Conservation (phyloP, 1,140 invertebrate species). For the Lithobius niger region DNA sequence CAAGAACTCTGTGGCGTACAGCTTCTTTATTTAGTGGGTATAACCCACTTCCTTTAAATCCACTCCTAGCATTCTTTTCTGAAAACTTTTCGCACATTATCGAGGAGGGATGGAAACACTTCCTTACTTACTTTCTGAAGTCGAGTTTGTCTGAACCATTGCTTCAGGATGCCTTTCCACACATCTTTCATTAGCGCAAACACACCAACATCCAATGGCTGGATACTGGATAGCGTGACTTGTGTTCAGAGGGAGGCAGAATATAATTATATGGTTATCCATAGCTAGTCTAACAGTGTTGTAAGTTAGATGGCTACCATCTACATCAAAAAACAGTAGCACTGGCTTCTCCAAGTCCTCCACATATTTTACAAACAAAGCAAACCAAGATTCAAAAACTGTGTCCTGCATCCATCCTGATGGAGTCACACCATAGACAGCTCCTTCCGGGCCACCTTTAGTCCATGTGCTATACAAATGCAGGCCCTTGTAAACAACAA, state of each 20-base stretch:
- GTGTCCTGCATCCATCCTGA: constrained; percentile 9
- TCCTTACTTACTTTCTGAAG: too few species aligned
- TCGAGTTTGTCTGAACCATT: too few species aligned
- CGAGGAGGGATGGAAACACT: too few species aligned
- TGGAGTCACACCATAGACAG: constrained; percentile 2
- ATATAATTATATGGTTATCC: not conserved
- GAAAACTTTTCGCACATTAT: too few species aligned
- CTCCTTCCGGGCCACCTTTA: constrained; percentile 4
- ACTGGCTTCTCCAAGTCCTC: not conserved
- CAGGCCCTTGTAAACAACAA: too few species aligned
- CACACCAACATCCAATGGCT: constrained; percentile 12
- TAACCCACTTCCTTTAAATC: too few species aligned
- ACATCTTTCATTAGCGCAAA: constrained; percentile 9
- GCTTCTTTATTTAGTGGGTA: too few species aligned
- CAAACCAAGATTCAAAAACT: constrained; percentile 9
- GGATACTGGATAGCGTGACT: constrained; percentile 5
- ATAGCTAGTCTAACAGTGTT: not conserved
- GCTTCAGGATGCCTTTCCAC: too few species aligned
- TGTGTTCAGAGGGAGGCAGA: constrained; percentile 6
- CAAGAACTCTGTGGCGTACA: too few species aligned
- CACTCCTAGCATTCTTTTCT: too few species aligned
- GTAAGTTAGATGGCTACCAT: not conserved
- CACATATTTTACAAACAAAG: not conserved
- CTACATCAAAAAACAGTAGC: not conserved
- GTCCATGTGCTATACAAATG: constrained; percentile 1